Conservation (phyloP, 2,797 vertebrate genomes). For the Micrastur ruficollis region DNA sequence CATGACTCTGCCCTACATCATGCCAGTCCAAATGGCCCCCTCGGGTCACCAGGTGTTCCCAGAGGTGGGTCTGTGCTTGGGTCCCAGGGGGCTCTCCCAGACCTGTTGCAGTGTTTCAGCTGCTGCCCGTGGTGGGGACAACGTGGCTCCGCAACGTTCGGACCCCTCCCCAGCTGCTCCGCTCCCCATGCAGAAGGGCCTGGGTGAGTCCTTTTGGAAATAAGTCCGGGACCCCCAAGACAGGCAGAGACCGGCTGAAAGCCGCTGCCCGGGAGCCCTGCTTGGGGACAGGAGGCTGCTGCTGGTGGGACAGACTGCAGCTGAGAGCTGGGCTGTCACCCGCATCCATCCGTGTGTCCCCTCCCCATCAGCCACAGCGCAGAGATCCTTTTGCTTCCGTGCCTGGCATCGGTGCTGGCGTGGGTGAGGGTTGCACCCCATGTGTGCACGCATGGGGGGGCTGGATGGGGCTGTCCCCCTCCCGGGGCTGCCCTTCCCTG, state of each 20-base stretch:
- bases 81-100: background rate
- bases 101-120: background rate
- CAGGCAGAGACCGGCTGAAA: background rate
- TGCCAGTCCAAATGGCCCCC: background rate
- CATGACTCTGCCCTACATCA: background rate
- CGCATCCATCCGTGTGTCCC: background rate
- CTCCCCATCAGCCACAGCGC: fast-evolving
- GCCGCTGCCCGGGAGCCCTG: background rate
- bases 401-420: fast-evolving
- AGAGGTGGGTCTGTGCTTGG: background rate
- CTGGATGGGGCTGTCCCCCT: background rate
- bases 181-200: background rate
- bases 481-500: background rate
- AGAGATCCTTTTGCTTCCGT: background rate
- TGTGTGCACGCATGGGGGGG: fast-evolving
- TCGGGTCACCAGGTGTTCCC: background rate
- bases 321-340: background rate
- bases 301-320: background rate
- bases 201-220: background rate
- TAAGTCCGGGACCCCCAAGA: background rate
- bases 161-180: background rate
- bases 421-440: fast-evolving
- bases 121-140: background rate
- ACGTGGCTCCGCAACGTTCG: fast-evolving
- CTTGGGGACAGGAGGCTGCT: background rate